Evolutionary conservation across 2,113 vertebrate species (phyloP).

Genomic region (Petromus typicus): DNA sequence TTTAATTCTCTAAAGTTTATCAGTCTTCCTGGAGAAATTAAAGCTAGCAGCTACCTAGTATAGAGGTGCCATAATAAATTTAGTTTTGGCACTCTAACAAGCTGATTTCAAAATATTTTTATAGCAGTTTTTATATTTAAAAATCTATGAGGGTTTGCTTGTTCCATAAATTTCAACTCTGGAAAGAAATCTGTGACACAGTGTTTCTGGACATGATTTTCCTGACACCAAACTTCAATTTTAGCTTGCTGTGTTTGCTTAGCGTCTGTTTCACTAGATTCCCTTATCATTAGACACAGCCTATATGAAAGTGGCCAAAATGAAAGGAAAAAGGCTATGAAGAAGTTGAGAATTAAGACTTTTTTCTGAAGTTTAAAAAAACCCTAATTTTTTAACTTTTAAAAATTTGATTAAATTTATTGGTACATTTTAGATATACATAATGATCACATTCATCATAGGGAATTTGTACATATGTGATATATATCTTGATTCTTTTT

Average conservation of each 20-base stretch:
- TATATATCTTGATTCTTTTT: too few species aligned
- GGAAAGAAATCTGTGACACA: constrained; percentile 27
- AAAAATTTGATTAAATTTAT: background rate
- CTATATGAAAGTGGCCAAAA: constrained; percentile 19
- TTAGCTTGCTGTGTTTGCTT: constrained; percentile 21
- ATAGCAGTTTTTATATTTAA: constrained; percentile 46
- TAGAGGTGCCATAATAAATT: constrained; percentile 9
- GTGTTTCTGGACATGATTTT: background rate
- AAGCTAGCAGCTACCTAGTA: constrained; percentile 31
- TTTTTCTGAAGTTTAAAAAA: constrained; percentile 41
- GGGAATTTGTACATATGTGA: too few species aligned
- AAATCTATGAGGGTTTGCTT: background rate
- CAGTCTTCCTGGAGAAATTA: constrained; percentile 42
- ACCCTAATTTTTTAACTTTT: background rate
- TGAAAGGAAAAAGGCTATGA: constrained; percentile 45
- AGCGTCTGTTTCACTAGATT: constrained; percentile 23
- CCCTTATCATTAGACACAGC: constrained; percentile 53
- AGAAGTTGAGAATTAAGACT: constrained; percentile 57
- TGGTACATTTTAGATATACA: too few species aligned
- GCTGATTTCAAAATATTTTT: constrained; percentile 54
- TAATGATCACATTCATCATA: too few species aligned
- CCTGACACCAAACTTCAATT: background rate
- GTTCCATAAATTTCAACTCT: constrained; percentile 9
- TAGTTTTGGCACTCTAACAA: constrained; percentile 46
- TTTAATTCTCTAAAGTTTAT: constrained; percentile 33